Evolutionary conservation across 23 tunicate genomes (phyloP).

Genomic region (Clavelina lepadiformis): DNA sequence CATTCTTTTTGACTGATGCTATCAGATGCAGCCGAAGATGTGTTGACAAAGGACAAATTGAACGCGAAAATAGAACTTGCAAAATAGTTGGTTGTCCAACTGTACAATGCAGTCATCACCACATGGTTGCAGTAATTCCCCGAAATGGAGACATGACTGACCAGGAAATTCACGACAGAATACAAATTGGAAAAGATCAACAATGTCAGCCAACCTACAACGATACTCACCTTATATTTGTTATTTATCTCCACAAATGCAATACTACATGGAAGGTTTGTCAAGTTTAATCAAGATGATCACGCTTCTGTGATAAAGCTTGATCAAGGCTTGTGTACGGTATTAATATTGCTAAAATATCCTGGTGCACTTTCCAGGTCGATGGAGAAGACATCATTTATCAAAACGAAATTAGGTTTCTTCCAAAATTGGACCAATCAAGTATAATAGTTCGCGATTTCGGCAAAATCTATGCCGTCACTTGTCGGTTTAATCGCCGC

Average conservation of each 20-base stretch:
- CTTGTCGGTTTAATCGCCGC: slow-evolving; percentile 53
- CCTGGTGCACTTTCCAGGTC: slow-evolving; percentile 7
- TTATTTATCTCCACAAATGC: slow-evolving; percentile 32
- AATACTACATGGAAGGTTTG: slow-evolving; percentile 25
- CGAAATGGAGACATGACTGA: slow-evolving; percentile 44
- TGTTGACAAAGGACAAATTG: slow-evolving; percentile 8
- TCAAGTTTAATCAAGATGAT: background rate
- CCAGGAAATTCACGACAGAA: slow-evolving; percentile 7
- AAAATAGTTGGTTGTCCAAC: slow-evolving; percentile 2
- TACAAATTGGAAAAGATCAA: slow-evolving; percentile 21
- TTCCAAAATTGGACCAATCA: background rate
- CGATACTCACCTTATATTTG: slow-evolving; percentile 44
- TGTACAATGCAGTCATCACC: slow-evolving; percentile 32
- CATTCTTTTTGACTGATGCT: no score
- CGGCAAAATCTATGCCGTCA: slow-evolving; percentile 44
- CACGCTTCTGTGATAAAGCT: no score
- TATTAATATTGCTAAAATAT: no score
- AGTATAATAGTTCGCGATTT: slow-evolving; percentile 38
- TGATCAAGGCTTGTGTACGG: no score
- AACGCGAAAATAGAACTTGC: slow-evolving; percentile 5
- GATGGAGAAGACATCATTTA: slow-evolving; percentile 30
- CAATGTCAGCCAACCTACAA: slow-evolving; percentile 42
- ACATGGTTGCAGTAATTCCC: slow-evolving; percentile 50
- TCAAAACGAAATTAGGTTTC: slow-evolving; percentile 20
- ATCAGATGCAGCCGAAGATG: slow-evolving; percentile 38